Conservation (phyloP, 2,797 vertebrate genomes). For the Melanogrammus aeglefinus region DNA sequence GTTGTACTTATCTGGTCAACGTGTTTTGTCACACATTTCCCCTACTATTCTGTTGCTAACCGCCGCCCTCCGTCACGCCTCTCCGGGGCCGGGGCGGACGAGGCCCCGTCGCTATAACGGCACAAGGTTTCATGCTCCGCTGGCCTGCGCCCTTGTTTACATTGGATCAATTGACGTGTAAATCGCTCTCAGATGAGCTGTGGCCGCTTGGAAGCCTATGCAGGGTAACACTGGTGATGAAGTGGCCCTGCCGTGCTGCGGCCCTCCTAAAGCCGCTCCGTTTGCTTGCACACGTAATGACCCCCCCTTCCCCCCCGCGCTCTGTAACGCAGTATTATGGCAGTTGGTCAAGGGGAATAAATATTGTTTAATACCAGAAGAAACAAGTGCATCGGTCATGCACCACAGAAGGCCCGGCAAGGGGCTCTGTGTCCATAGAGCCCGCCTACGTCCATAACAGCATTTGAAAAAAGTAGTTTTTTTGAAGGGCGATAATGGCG, state of each 20-base stretch:
- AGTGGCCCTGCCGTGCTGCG: conserved; percentile 51
- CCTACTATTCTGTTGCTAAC: conserved; percentile 9
- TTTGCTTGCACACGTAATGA: conserved; percentile 54
- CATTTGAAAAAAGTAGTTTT: too few species aligned
- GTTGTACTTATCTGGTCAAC: not conserved
- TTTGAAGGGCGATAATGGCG: not conserved
- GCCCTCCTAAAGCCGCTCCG: too few species aligned
- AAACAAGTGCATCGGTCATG: not conserved
- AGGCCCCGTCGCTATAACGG: conserved; percentile 23
- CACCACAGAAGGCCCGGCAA: too few species aligned
- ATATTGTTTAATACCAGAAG: too few species aligned
- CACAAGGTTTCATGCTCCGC: conserved; percentile 45
- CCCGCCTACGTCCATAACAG: too few species aligned
- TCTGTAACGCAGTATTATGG: too few species aligned
- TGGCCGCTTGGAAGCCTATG: conserved; percentile 66
- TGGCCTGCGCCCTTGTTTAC: conserved; percentile 56
- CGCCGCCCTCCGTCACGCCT: not conserved
- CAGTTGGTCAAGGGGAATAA: too few species aligned
- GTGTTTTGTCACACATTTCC: conserved; percentile 6
- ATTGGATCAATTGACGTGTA: conserved; percentile 64
- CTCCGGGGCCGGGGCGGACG: not conserved
- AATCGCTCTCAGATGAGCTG: conserved; percentile 62
- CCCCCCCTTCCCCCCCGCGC: conserved; percentile 18
- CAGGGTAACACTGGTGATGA: conserved; percentile 45
- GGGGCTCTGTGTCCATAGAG: not conserved